Base-by-base conservation (phyloP, 2,888 invertebrate species). In the Belgica antarctica region DNA sequence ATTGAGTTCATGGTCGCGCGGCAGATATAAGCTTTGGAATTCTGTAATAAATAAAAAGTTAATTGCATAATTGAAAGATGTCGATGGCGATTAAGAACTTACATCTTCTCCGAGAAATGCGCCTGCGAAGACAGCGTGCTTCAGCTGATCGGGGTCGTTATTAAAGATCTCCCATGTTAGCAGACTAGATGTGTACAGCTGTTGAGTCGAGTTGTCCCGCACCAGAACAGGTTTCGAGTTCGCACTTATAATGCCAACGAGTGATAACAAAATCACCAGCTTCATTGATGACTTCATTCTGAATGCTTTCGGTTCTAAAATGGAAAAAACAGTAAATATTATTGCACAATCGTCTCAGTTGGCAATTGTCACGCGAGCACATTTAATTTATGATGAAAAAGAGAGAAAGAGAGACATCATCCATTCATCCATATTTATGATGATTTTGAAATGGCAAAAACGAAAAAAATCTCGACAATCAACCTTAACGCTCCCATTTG, bases 121-220 rank as follows among this genome's bases (percentile, higher is more conserved):
- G 74, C 86, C 84, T 73, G 89, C 91, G 47, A 87, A 81, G 24
- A 92, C 89, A 65, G 88, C 88, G 74, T 85, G 85, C 72, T 84
- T 82, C 68, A 86, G 81, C 73, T 84, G 82, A 24, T 81, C 79
- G 17, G 79, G 77, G 73, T 81, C 81, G 72, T 77, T 81, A 2
- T 7, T 25, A 1, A 76, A 81, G 1, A 85, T 83, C 66, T 88
- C 83, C 92, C 92, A 93, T 76, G 85, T 85, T 66, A 92, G 82
- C 0, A 91, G 90, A 75, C 88, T 90, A 5, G 92, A 93, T 2
- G 92, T 92, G 69, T 90, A 82, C 70, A 87, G 82, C 78, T 91
- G 90, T 72, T 86, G 85, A 72, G 84, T 77, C 76, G 76, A 81
- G 65, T 63, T 77, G 76, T 73, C 76, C 77, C 70, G 76, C 8